phyloP scores from a whole-genome alignment of 2,113 vertebrate species.

The Brachyistius frenatus region DNA sequence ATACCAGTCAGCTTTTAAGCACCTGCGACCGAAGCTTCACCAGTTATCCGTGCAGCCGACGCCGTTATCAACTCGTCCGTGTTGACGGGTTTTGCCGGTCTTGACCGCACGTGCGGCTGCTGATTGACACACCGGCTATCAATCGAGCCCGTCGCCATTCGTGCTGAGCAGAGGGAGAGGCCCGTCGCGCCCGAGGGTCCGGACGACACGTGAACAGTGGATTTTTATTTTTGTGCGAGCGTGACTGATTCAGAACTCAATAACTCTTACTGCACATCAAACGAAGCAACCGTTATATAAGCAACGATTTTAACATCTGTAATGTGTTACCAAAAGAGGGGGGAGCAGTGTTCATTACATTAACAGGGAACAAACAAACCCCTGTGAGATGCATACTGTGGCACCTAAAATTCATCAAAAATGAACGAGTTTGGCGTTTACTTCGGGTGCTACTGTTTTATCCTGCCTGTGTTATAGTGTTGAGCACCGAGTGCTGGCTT shows the following conservation, averaged over 20 bases:
- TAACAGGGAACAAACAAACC: too few relatives aligned
- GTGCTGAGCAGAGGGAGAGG: neutral
- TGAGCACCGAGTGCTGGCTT: neutral
- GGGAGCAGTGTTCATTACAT: too few relatives aligned
- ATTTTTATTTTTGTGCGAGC: neutral
- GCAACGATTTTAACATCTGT: neutral
- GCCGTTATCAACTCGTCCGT: neutral
- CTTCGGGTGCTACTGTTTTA: too few relatives aligned
- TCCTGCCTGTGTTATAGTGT: neutral
- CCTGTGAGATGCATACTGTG: too few relatives aligned
- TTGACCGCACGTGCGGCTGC: neutral
- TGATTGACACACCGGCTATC: slow-evolving; percentile 26
- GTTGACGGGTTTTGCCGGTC: slow-evolving; percentile 12
- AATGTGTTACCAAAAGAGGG: neutral
- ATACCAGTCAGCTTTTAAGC: neutral
- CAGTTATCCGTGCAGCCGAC: neutral
- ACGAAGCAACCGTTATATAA: neutral
- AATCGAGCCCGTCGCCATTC: neutral
- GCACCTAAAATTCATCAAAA: too few relatives aligned
- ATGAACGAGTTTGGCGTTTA: too few relatives aligned
- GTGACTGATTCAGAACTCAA: neutral
- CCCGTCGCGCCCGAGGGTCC: too few relatives aligned
- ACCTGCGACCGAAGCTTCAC: neutral
- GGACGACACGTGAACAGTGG: neutral
- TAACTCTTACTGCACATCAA: neutral